Evolutionary conservation across 2,113 vertebrate species (phyloP), one percentile per base, ranked within the genome.

Genomic region (Macquaria australasica): DNA sequence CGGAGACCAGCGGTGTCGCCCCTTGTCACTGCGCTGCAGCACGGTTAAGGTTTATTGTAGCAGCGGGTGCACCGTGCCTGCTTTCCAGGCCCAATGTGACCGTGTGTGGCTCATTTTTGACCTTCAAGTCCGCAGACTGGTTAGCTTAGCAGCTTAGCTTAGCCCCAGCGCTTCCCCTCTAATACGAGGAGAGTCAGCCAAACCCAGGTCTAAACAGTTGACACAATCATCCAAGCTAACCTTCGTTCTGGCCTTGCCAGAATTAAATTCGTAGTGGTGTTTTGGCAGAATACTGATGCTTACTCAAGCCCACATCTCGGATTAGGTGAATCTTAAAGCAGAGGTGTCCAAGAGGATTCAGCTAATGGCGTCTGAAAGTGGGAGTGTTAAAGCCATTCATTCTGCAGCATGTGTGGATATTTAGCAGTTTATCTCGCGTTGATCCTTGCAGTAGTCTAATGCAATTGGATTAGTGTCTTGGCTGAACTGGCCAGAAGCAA

Each of bases 101-200:
- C 9, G 48, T 81, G 41, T 70, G 21, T 34, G 21, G 80, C 28
- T 81, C 67, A 50, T 87, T 91, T 84, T 59, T 95, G 93, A 94
- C 93, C 94, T 95, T 94, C 93, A 95, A n/a, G 76, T 66, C 79
- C 78, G 71, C 55, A 45, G 68, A 2, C 56, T 86, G 63, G 68
- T 84, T 93, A 94, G 92, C 91, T 83, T 92, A 93, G 86, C 86
- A 21, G 18, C 66, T 70, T 85, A 86, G 85, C 68, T 48, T 68
- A 84, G 77, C 85, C 28, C 34, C 53, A 12, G 25, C 41, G 34
- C 58, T 43, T 23, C 74, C 31, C 8, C 3, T 62, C 11, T 0
- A n/a, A 4, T 8, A 6, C 37, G 12, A 66, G 88, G 84, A 73
- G 66, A 48, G 18, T 6, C 20, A 50, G 8, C 21, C 15, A 23